Evolutionary conservation across 2,888 invertebrate species (phyloP).

Genomic region (Nephrotoma guestfalica): DNA sequence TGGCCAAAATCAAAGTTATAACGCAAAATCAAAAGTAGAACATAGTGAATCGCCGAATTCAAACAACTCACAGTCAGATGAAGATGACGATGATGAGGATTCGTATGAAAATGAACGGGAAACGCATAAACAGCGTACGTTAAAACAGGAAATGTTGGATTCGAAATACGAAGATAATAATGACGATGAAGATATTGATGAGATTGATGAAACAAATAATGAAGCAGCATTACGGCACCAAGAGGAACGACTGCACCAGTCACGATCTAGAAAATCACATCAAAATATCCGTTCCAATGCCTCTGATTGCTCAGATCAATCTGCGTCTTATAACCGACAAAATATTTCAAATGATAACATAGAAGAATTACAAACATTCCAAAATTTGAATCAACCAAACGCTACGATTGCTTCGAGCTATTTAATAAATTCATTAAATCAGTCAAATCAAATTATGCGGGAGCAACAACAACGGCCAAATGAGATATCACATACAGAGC

Average conservation of each 20-base stretch:
- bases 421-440: neutral
- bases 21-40: neutral
- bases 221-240: neutral
- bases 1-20: neutral
- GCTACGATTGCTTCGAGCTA: neutral
- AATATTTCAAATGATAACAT: neutral
- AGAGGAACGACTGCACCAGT: neutral
- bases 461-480: neutral
- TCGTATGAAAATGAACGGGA: neutral
- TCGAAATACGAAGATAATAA: constrained; percentile 2
- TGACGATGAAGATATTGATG: neutral
- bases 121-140: neutral
- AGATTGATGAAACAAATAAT: neutral
- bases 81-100: neutral
- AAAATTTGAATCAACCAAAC: neutral
- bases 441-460: neutral
- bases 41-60: neutral
- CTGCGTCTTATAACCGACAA: neutral
- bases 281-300: neutral
- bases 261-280: neutral
- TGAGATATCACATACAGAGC: neutral
- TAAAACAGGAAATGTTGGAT: neutral
- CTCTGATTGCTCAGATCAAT: neutral
- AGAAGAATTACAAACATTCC: neutral
- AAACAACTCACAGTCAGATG: neutral